Percentiles rank a stretch among this genome's conserved stretches.
These are phyloP conservation scores for Epinephelus coioides DNA, from an alignment of 2,797 vertebrate species.

Conservation along the genomic window DNA sequence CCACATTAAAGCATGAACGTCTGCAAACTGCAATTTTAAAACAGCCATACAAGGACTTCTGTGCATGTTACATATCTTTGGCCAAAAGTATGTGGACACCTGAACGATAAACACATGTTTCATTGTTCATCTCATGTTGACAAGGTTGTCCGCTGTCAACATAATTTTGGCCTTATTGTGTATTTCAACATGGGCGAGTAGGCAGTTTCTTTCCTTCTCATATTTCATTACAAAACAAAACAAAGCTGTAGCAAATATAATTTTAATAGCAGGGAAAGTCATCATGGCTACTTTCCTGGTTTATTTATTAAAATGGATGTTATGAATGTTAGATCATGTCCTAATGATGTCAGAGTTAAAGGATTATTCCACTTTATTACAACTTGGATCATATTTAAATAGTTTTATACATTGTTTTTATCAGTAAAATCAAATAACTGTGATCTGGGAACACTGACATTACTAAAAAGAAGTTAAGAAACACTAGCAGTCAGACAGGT, in stretches of 20 bases:
- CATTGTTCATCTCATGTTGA: not conserved
- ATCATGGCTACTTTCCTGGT: not conserved
- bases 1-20: slow-evolving; percentile 63
- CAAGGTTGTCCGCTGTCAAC: not conserved
- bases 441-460: not conserved
- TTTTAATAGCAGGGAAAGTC: not conserved
- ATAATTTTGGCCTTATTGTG: not conserved
- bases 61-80: not conserved
- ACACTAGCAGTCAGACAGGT: not conserved
- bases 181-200: not conserved
- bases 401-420: not conserved
- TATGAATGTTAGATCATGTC: not conserved
- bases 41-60: not conserved
- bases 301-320: not conserved
- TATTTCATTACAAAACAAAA: not conserved
- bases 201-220: not conserved
- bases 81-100: slow-evolving; percentile 34
- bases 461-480: not conserved
- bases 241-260: not conserved
- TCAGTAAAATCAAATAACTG: not conserved
- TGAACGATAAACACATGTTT: accelerated
- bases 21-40: slow-evolving; percentile 5
- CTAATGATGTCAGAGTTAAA: not conserved
- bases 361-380: not conserved
- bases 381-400: not conserved